Evolutionary conservation across 2,113 vertebrate species (phyloP), one percentile per base, ranked within the genome.

Genomic region (Taurulus bubalis): DNA sequence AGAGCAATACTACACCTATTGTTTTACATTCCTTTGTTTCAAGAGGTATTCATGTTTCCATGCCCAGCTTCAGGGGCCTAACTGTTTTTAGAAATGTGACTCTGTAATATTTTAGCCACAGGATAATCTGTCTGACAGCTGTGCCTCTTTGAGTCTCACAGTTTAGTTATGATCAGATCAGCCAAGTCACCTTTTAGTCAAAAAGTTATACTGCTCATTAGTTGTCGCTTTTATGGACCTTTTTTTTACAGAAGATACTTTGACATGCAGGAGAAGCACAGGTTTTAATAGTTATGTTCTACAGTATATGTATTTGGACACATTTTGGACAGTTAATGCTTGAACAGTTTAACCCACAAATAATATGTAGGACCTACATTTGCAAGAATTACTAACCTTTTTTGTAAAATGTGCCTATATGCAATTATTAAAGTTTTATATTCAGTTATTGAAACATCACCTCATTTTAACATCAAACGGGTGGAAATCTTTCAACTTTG

Each of bases 401-500:
- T 69, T 30, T 53, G 4, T 28, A 80, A 16, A 53, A 71, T 26
- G 34, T 73, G 11, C 66, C 60, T 59, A 3, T 79, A 58, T 80
- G 32, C 42, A 49, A 73, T 34, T 64, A 85, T 71, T 87, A 81
- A 86, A 86, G 32, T 83, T 77, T 84, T 86, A 7, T 90, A 79
- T 71, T 62, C 14, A 66, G 34, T 56, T 15, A 65, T 4, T 69
- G 42, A 64, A 64, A 3, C 20, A 36, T 60, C 5, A 2, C 1
- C 5, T 70, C 6, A 8, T 45, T 45, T 58, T 26, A 22, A 67
- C 22, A n/a, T 32, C 8, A 32, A 56, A 40, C 3, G 3, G 11
- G 38, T 74, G 14, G 7, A 24, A 55, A 34, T 70, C 9, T n/a
- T 11, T 22, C 22, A 34, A n/a, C 12, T 75, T 66, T 60, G 9